Evolutionary conservation across 1,140 invertebrate species (phyloP), one percentile per base, ranked within the genome.

Genomic region (Radopholus similis): DNA sequence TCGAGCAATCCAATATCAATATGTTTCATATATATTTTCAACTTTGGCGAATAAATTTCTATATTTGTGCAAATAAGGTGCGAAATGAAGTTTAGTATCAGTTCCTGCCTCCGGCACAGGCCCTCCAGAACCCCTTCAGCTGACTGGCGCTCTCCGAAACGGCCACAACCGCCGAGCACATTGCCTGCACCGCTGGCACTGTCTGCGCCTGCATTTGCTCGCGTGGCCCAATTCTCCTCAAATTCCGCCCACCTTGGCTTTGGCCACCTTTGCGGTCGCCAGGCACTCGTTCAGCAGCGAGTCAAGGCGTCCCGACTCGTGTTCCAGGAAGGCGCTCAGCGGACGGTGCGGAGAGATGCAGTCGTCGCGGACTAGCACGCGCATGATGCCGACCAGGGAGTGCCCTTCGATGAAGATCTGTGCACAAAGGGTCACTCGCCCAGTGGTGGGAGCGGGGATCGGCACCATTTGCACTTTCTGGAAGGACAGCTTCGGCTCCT

Each of bases 391-490:
- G 21, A 69, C 69, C 23, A 71, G 57, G 13, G 66, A 54, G 37
- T 71, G 67, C 11, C 51, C 66, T 44, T 69, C 47, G 23, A 68
- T 68, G 40, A 47, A 68, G 23, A 68, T 62, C 64, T 66, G 34
- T 30, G 58, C 30, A 13, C 1, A 30, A 64, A 30, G 1, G 51
- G 5, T 58, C 5, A 30, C 23, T n/a, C n/a, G n/a, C n/a, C n/a
- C n/a, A n/a, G n/a, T n/a, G n/a, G n/a, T n/a, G n/a, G n/a, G n/a
- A n/a, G n/a, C n/a, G n/a, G n/a, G n/a, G 26, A 23, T 28, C 30
- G 38, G 42, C 18, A 68, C 42, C 32, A 72, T 64, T 56, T 68
- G 68, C 32, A 72, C 57, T 72, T 71, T 73, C 40, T 74, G 71
- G n/a, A 68, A 60, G 15, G 68, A 51, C 37, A 40, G n/a, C n/a